Conservation (phyloP, 2,797 vertebrate genomes). For the Alectoris magna region DNA sequence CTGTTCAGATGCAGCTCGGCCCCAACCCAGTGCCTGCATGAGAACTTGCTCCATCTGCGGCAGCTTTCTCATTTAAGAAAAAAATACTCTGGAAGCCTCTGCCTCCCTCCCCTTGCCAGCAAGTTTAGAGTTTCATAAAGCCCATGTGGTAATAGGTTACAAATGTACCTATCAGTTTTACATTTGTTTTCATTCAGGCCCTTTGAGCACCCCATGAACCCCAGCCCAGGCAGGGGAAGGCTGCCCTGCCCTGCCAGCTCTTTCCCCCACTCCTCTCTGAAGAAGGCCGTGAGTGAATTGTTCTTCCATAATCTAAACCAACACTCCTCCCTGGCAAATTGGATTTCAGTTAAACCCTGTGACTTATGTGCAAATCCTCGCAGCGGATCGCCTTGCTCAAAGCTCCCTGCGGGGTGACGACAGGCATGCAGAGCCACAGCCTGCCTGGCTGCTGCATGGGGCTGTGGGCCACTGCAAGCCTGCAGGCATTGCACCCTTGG, state of each 20-base stretch:
- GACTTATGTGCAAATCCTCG: slow-evolving; percentile 66
- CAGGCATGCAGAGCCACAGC: background rate
- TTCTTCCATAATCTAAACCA: slow-evolving; percentile 67
- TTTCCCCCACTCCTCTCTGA: background rate
- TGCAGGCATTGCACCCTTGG: background rate
- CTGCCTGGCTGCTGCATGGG: background rate
- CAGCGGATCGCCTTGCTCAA: slow-evolving; percentile 57
- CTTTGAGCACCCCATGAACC: slow-evolving; percentile 27
- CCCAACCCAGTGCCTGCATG: background rate
- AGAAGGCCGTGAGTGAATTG: slow-evolving; percentile 33
- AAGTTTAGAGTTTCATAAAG: slow-evolving; percentile 71
- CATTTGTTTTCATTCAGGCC: slow-evolving; percentile 72
- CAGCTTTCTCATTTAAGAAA: slow-evolving; percentile 42
- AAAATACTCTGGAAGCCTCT: slow-evolving; percentile 55
- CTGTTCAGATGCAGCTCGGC: background rate
- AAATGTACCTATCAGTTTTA: slow-evolving; percentile 73
- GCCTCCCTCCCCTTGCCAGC: slow-evolving; percentile 35
- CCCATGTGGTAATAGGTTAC: slow-evolving; percentile 67
- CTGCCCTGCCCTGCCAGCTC: background rate
- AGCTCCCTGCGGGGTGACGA: slow-evolving; percentile 25
- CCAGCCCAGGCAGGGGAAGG: background rate
- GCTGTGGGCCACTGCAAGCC: background rate
- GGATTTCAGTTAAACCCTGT: slow-evolving; percentile 53
- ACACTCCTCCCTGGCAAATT: slow-evolving; percentile 44
- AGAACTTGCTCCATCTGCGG: background rate